Base-by-base conservation (phyloP, 92 coral and sea anemone genomes). In the Plumapathes pennacea region DNA sequence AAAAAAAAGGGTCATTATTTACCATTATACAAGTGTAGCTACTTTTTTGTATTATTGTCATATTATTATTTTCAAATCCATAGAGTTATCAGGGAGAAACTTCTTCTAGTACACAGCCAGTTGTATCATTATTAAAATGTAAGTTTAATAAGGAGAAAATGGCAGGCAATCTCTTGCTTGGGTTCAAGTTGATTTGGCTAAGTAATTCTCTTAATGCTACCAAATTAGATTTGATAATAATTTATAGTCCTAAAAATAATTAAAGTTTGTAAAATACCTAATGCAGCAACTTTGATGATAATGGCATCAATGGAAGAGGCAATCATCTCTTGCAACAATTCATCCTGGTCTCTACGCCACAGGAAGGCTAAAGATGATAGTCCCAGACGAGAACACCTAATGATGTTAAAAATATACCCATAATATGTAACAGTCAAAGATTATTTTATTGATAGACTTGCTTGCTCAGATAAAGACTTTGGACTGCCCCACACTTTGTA, bases 281-380 rank as follows among this genome's bases (percentile, higher is more conserved):
- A 71, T 29, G 96, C 92, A 56, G 98, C 96, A 32, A 92, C 98
- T 67, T 92, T 92, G 8, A 92, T 71, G 22, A 92, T 63, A 25
- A 92, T 76, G 5, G 98, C 98, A 34, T 89, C 63, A 65, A 92
- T 59, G 19, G 76, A 83, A 39, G 81, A 65, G 12, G 72, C 73
- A 57, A 92, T 84, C 98, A 92, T 92, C 69, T 92, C 96, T 56
- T 82, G 62, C 11, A 84, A 74, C 6, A 92, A 45, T 47, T 77
- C 85, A 25, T 66, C 57, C 63, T 92, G 98, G 54, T 92, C 69
- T 54, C 98, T 80, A 65, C 92, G 77, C 98, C 98, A 92, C 9
- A 92, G 81, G 62, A 76, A 92, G 40, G 89, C 85, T 19, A 92
- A 77, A 25, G 89, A 80, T 13, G 94, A 54, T 29, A 92, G 28